These are phyloP conservation scores for Melanophora roralis DNA, from an alignment of 2,888 invertebrate species.

Conservation along the genomic window DNA sequence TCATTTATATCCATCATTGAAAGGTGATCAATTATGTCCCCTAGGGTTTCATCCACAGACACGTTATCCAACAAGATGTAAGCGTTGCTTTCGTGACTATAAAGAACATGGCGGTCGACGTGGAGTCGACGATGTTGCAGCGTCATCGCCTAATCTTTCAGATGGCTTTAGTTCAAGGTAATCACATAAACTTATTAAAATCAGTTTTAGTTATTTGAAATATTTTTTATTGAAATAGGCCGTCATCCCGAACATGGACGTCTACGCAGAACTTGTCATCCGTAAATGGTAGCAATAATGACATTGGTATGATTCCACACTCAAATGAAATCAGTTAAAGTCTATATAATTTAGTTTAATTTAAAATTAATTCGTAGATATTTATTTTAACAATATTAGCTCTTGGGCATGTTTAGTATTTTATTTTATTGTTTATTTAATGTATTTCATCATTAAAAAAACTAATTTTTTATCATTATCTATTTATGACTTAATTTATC, in stretches of 20 bases:
- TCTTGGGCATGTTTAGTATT: no score
- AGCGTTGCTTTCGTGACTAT: slow-evolving; percentile 94
- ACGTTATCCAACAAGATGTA: slow-evolving; percentile 94
- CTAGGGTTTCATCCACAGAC: slow-evolving; percentile 96
- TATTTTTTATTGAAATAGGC: slow-evolving; percentile 63
- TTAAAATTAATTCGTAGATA: no score
- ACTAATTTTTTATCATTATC: slow-evolving; percentile 35
- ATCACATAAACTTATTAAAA: not conserved
- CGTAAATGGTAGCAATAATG: slow-evolving; percentile 70
- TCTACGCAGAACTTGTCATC: slow-evolving; percentile 84
- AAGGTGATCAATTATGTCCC: slow-evolving; percentile 93
- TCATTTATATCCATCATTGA: slow-evolving; percentile 79
- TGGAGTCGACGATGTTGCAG: slow-evolving; percentile 84
- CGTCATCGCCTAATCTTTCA: slow-evolving; percentile 88
- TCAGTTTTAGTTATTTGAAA: not conserved
- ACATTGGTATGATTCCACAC: slow-evolving; percentile 72
- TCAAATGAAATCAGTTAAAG: not conserved
- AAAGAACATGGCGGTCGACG: slow-evolving; percentile 90
- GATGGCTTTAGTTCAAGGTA: slow-evolving; percentile 81
- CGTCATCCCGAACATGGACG: slow-evolving; percentile 83
- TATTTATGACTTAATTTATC: slow-evolving; percentile 24
- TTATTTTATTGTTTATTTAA: no score
- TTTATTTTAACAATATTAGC: no score
- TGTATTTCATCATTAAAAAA: no score
- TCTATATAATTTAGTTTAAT: slow-evolving; percentile 1